Evolutionary conservation across 2,888 invertebrate genomes (phyloP).

Genomic region (Trissoscelio sp.): DNA sequence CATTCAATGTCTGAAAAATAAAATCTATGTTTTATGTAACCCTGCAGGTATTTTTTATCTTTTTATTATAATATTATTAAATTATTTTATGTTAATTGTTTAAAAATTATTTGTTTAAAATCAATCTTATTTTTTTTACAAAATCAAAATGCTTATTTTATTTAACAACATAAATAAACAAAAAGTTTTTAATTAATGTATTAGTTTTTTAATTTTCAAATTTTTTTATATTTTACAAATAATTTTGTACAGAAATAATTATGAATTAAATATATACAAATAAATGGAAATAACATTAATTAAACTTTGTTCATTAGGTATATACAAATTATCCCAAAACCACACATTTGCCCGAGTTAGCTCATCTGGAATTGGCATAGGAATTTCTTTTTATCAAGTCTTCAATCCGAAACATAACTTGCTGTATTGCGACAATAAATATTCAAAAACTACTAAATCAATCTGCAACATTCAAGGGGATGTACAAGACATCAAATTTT

Average conservation of each 20-base stretch:
- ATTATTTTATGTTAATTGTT: too few species aligned
- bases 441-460: constrained; percentile 66
- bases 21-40: constrained; percentile 76
- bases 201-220: too few species aligned
- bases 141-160: too few species aligned
- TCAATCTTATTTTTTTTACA: too few species aligned
- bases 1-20: constrained; percentile 72
- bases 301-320: constrained; percentile 69
- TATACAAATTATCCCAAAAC: constrained; percentile 73
- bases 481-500: constrained; percentile 49
- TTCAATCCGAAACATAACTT: constrained; percentile 67
- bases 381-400: constrained; percentile 74
- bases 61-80: too few species aligned
- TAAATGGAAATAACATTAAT: too few species aligned
- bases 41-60: constrained; percentile 72
- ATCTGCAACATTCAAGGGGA: constrained; percentile 70
- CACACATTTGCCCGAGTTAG: constrained; percentile 74
- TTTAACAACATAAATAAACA: too few species aligned
- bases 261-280: too few species aligned
- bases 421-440: constrained; percentile 75
- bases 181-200: too few species aligned
- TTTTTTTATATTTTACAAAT: too few species aligned
- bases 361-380: constrained; percentile 75
- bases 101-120: too few species aligned
- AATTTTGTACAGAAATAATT: too few species aligned